Percentiles rank a stretch among this genome's conserved stretches.
These are phyloP conservation scores for Drosophila leontia DNA, from an alignment of 1,140 invertebrate species.

Conservation along the genomic window DNA sequence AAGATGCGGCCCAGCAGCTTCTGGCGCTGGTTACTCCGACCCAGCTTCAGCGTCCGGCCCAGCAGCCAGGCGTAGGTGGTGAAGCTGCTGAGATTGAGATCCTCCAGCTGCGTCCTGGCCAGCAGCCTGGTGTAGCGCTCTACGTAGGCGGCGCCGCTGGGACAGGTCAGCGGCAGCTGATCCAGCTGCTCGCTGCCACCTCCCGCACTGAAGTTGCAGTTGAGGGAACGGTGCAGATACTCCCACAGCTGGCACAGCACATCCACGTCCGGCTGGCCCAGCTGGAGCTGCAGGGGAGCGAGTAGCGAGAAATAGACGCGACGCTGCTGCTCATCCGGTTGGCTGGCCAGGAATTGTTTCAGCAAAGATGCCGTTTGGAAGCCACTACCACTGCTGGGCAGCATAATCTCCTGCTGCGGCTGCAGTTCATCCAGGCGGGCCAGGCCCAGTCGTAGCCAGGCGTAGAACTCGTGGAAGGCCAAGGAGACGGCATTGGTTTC, in stretches of 20 bases:
- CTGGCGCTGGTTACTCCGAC: constrained; percentile 57
- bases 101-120: constrained; percentile 42
- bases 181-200: constrained; percentile 50
- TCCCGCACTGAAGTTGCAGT: constrained; percentile 60
- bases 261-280: constrained; percentile 56
- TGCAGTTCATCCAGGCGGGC: constrained; percentile 35
- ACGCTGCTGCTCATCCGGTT: constrained; percentile 76
- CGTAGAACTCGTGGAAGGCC: constrained; percentile 60
- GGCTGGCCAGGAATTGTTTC: constrained; percentile 63
- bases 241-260: constrained; percentile 80
- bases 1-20: constrained; percentile 83
- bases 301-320: constrained; percentile 66
- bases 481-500: constrained; percentile 1
- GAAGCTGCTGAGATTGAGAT: constrained; percentile 78
- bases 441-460: constrained; percentile 57
- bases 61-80: constrained; percentile 69
- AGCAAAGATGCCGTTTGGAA: constrained; percentile 40
- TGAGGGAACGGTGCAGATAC: constrained; percentile 76
- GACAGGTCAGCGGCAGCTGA: constrained; percentile 53
- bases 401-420: not conserved
- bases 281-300: constrained; percentile 66
- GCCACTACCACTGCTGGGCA: not conserved
- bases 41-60: constrained; percentile 63
- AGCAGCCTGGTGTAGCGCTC: constrained; percentile 67
- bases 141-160: constrained; percentile 68